Evolutionary conservation across 2,113 vertebrate genomes (phyloP).

Genomic region (Aegithalos caudatus): DNA sequence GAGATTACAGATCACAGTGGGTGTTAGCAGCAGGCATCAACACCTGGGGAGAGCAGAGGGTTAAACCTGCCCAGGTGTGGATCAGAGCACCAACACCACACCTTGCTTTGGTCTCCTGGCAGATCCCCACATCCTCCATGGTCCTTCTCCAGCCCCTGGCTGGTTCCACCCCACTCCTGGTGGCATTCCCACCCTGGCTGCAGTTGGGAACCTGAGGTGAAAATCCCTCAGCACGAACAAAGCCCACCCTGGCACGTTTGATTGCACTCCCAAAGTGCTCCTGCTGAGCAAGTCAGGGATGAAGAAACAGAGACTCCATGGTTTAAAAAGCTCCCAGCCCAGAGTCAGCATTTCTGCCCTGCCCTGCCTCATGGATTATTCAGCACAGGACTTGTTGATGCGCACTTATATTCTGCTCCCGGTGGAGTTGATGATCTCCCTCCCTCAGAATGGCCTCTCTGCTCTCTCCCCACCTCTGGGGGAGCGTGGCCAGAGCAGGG

Average conservation of each 20-base stretch:
- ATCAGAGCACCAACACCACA: rapidly evolving
- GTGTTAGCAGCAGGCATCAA: neutral
- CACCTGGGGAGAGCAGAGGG: neutral
- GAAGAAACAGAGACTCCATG: neutral
- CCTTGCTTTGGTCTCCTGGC: neutral
- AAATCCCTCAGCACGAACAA: neutral
- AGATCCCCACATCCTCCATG: rapidly evolving
- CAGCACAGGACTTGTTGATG: slow-evolving; percentile 45
- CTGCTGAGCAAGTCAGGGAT: neutral
- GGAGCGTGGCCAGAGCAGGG: neutral
- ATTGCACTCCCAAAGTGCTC: neutral
- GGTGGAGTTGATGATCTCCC: neutral
- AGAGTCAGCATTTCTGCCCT: slow-evolving; percentile 55
- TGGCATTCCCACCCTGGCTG: neutral
- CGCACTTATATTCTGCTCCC: slow-evolving; percentile 14
- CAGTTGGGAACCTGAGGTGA: neutral
- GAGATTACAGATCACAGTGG: no score
- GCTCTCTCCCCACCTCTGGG: rapidly evolving
- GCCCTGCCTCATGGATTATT: slow-evolving; percentile 57
- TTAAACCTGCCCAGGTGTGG: neutral
- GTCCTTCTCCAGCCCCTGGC: neutral
- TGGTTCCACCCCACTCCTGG: rapidly evolving
- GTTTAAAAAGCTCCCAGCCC: slow-evolving; percentile 34
- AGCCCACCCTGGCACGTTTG: neutral
- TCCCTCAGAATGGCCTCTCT: neutral